These are phyloP conservation scores for Lasioglossum pauxillum DNA, from an alignment of 2,888 invertebrate species.

Conservation along the genomic window DNA sequence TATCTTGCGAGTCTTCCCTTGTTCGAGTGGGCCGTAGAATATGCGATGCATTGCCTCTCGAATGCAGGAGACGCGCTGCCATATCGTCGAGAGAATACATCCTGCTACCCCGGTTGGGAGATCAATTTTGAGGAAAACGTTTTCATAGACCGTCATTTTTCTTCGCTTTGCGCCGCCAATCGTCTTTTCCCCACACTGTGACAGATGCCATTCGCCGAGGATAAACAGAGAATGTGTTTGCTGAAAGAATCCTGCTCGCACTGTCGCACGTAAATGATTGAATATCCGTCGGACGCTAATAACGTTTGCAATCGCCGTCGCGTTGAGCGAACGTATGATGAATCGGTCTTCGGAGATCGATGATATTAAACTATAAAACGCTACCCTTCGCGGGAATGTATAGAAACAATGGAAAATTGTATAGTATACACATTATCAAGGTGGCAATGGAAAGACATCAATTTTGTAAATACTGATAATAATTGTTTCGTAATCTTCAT, in stretches of 20 bases:
- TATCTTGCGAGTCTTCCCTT: background rate
- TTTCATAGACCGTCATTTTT: constrained; percentile 1
- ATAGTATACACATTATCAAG: background rate
- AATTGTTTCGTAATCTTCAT: background rate
- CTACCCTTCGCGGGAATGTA: background rate
- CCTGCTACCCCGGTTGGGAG: background rate
- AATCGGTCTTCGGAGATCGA: background rate
- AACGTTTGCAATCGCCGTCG: background rate
- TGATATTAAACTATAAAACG: background rate
- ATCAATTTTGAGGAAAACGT: background rate
- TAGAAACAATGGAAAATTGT: background rate
- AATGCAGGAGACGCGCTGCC: background rate
- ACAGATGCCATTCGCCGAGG: background rate
- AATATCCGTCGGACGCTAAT: constrained; percentile 1
- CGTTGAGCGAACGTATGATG: background rate
- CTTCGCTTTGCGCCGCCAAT: background rate
- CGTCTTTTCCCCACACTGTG: background rate
- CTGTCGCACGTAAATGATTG: background rate
- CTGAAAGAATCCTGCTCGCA: background rate
- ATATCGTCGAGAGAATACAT: background rate
- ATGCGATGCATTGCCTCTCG: background rate
- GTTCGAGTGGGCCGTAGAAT: background rate
- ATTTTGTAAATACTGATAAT: background rate
- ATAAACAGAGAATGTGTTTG: background rate
- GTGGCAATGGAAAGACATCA: background rate